Evolutionary conservation across 2,888 invertebrate genomes (phyloP), one percentile per base, ranked within the genome.

Genomic region (Esperia sulphurella): DNA sequence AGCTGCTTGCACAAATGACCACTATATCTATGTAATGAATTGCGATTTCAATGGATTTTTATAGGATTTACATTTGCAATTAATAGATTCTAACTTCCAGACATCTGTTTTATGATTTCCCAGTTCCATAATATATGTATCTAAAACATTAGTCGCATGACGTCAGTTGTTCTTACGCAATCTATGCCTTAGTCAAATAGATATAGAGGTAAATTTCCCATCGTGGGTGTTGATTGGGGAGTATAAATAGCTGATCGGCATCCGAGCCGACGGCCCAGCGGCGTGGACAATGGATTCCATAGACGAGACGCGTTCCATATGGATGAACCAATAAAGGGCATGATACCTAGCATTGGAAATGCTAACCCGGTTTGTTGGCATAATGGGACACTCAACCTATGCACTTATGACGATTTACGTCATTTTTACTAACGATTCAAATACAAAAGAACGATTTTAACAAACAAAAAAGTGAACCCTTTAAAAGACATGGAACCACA

Each of bases 241-340:
- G 60, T 86, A 88, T 84, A 79, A 83, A 88, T 87, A 88, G 87
- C 65, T 58, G 55, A 56, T 62, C 68, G 78, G 79, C 75, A 77
- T 79, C 69, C 72, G 55, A 68, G 66, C 57, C 60, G 46, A 21
- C 21, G 21, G 5, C 3, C n/a, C 21, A 21, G 46, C 71, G 65
- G 62, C 75, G 73, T 79, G 84, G 85, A 86, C 87, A 85, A 85
- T 84, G 80, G 83, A 85, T 83, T 83, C 83, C 80, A 73, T 75
- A 80, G 82, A 79, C 80, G 73, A 82, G 83, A 76, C 81, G 71
- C 75, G 83, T 81, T 86, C 83, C 85, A 85, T 88, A 86, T 86
- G 86, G 84, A 84, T 84, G 80, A 78, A 71, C 79, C 67, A 69
- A 68, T 75, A 82, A 82, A 84, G 84, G 78, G 79, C 74, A 80